Percentiles rank a stretch among this genome's conserved stretches.
Evolutionary conservation across 2,888 invertebrate genomes (phyloP).

Genomic region (Cosmorhoe ocellata): DNA sequence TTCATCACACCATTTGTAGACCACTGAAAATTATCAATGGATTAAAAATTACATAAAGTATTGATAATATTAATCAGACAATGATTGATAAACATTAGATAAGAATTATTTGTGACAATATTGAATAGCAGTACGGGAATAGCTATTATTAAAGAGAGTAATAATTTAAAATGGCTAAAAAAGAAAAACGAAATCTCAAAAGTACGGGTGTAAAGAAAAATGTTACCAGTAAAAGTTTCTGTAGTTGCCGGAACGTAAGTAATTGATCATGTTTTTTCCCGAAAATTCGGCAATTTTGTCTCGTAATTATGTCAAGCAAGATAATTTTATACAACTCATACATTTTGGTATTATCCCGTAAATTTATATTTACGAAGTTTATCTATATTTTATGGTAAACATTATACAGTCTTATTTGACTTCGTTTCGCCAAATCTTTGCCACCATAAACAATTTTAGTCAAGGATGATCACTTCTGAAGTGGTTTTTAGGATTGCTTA

Average conservation of each 20-base stretch:
- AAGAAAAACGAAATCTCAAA: slow-evolving; percentile 16
- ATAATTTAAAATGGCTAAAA: slow-evolving; percentile 26
- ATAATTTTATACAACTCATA: too few relatives aligned
- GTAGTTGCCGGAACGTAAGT: slow-evolving; percentile 27
- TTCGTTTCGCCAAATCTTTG: too few relatives aligned
- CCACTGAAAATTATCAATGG: slow-evolving; percentile 20
- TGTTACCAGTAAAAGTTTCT: not conserved
- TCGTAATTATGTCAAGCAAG: too few relatives aligned
- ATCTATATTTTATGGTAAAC: too few relatives aligned
- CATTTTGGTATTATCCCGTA: too few relatives aligned
- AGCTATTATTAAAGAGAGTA: slow-evolving; percentile 10
- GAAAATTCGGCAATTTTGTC: too few relatives aligned
- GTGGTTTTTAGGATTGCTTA: too few relatives aligned
- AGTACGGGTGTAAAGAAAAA: slow-evolving; percentile 9
- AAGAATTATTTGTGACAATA: not conserved
- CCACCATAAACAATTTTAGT: too few relatives aligned
- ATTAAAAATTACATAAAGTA: slow-evolving; percentile 34
- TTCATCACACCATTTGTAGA: not conserved
- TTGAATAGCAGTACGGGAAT: not conserved
- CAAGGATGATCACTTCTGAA: too few relatives aligned
- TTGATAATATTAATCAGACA: slow-evolving; percentile 13
- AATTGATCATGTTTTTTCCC: not conserved
- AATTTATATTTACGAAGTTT: too few relatives aligned
- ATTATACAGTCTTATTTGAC: too few relatives aligned
- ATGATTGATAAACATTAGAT: slow-evolving; percentile 4